Conservation (phyloP, 2,797 vertebrate genomes). For the Eulemur mongoz region DNA sequence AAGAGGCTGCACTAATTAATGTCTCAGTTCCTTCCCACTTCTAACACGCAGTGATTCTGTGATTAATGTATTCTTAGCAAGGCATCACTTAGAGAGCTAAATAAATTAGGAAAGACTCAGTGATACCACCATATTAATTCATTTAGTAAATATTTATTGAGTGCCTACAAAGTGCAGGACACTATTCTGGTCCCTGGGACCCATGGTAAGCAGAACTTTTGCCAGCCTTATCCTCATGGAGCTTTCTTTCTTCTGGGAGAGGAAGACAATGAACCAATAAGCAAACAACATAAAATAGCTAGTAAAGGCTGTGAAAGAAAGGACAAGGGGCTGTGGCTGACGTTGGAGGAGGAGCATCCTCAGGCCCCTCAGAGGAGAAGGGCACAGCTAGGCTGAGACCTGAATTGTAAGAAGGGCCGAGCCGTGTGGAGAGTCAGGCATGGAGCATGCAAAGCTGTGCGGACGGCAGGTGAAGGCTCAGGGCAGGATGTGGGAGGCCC, state of each 20-base stretch:
- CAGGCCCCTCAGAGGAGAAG: not conserved
- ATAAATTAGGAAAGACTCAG: not conserved
- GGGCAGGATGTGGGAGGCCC: not conserved
- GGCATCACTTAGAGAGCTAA: not conserved
- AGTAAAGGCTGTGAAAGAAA: not conserved
- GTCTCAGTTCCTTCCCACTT: not conserved
- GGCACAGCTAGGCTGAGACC: not conserved
- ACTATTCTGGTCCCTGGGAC: not conserved
- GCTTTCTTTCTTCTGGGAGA: not conserved
- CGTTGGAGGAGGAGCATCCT: not conserved
- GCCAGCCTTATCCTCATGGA: not conserved
- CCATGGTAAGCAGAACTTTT: not conserved
- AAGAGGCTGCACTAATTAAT: not conserved
- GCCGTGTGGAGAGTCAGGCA: not conserved
- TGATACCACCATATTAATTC: not conserved
- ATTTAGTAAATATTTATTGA: not conserved
- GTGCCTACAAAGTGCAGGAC: not conserved
- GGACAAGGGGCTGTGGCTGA: not conserved
- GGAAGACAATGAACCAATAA: not conserved
- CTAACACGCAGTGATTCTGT: not conserved
- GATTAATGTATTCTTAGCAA: not conserved
- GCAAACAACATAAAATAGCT: not conserved
- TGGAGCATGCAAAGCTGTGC: fast-evolving
- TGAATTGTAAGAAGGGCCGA: not conserved
- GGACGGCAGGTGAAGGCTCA: too few relatives aligned